These are phyloP conservation scores for Oryzaephilus surinamensis DNA, from an alignment of 1,140 invertebrate species.

Conservation along the genomic window DNA sequence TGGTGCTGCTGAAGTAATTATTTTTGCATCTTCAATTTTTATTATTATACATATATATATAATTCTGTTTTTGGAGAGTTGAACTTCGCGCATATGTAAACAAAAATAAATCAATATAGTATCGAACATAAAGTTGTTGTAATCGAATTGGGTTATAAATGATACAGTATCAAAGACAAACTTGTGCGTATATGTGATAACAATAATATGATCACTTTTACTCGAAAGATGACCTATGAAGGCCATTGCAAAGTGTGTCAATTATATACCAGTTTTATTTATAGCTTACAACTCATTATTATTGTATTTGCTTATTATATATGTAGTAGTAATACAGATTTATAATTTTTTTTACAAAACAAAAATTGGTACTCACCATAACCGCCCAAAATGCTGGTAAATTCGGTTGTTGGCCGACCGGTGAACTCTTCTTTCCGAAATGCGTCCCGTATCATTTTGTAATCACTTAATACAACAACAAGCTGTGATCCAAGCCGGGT, in stretches of 20 bases:
- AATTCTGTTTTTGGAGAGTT: too few species aligned
- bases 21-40: too few species aligned
- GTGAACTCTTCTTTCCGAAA: conserved; percentile 78
- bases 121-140: too few species aligned
- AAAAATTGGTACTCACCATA: conserved; percentile 59
- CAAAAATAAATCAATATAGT: too few species aligned
- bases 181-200: not conserved
- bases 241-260: conserved; percentile 25
- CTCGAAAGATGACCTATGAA: conserved; percentile 22
- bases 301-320: too few species aligned
- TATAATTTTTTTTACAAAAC: not conserved
- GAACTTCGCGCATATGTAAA: too few species aligned
- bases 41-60: too few species aligned
- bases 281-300: too few species aligned
- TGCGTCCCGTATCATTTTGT: conserved; percentile 69
- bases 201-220: conserved; percentile 18
- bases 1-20: too few species aligned
- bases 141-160: too few species aligned
- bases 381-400: conserved; percentile 76
- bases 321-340: not conserved
- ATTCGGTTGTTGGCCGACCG: conserved; percentile 69
- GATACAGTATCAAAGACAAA: not conserved
- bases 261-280: conserved; percentile 18
- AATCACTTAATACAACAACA: conserved; percentile 76
- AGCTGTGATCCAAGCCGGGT: conserved; percentile 67